Evolutionary conservation across 2,888 invertebrate species (phyloP).

Genomic region (Mesorhabditis belari): DNA sequence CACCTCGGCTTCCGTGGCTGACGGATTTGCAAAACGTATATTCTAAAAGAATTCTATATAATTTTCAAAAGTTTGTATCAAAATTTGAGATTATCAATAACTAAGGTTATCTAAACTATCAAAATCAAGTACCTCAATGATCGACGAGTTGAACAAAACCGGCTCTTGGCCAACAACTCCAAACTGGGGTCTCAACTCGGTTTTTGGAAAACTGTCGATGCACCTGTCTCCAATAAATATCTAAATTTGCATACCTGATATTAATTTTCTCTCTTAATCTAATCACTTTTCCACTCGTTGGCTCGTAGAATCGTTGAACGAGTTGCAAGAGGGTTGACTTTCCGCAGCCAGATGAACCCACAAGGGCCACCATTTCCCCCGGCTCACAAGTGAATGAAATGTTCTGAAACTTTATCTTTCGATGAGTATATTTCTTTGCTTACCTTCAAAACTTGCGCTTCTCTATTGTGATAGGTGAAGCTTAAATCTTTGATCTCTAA

Average conservation of each 20-base stretch:
- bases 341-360: neutral
- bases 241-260: neutral
- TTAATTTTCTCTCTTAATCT: neutral
- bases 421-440: neutral
- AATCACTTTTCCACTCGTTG: neutral
- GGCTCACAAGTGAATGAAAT: neutral
- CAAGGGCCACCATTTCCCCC: neutral
- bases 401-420: neutral
- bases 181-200: neutral
- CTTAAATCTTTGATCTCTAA: too few relatives aligned
- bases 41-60: neutral
- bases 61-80: neutral
- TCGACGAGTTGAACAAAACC: neutral
- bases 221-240: neutral
- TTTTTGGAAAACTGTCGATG: neutral
- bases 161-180: neutral
- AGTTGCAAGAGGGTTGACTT: neutral
- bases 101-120: too few relatives aligned
- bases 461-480: too few relatives aligned
- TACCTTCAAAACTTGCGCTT: neutral
- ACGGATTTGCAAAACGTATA: neutral
- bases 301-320: neutral
- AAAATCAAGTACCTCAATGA: too few relatives aligned
- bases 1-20: neutral
- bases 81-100: too few relatives aligned